Evolutionary conservation across 1,140 invertebrate species (phyloP), one percentile per base, ranked within the genome.

Genomic region (Drosophila mojavensis): DNA sequence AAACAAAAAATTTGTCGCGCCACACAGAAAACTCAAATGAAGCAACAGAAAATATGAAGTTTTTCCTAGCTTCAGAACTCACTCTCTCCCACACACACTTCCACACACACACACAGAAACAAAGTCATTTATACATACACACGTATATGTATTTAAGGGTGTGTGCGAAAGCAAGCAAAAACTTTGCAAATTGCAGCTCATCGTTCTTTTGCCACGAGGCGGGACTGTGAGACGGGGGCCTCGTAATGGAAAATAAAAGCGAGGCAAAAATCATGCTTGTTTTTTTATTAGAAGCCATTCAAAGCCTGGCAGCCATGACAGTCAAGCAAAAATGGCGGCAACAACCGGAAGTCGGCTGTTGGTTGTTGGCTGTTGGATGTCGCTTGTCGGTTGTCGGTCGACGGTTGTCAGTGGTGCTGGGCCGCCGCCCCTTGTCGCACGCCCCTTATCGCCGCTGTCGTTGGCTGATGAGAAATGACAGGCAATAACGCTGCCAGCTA

Each of bases 161-260:
- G 54, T 43, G 33, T 47, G 69, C 41, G 68, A 68, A 70, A 72
- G 79, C 67, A 73, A 79, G 82, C 80, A 89, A 89, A 86, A 89
- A 89, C 77, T 88, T 88, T 65, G 77, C 84, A 88, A 88, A 88
- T 88, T 88, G 80, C 84, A 78, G 76, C 78, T 89, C 84, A 88
- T 88, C 74, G 84, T 69, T 89, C 80, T 78, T 61, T 7, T 39
- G 36, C 26, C 30, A 6, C 30, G 53, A 10, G 9, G 17, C 7
- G 45, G n/a, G 17, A 30, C 17, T 13, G 20, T 3, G 33, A 11
- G 20, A 39, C 15, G 24, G 4, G 41, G 58, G 33, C 17, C 36
- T 26, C 69, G 71, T 88, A 83, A 83, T 88, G 88, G 79, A 88
- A 88, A 88, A 89, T 84, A 88, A 89, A 84, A 88, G 84, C 69